These are phyloP conservation scores for Melanophora roralis DNA, from an alignment of 2,888 invertebrate species.

Conservation along the genomic window DNA sequence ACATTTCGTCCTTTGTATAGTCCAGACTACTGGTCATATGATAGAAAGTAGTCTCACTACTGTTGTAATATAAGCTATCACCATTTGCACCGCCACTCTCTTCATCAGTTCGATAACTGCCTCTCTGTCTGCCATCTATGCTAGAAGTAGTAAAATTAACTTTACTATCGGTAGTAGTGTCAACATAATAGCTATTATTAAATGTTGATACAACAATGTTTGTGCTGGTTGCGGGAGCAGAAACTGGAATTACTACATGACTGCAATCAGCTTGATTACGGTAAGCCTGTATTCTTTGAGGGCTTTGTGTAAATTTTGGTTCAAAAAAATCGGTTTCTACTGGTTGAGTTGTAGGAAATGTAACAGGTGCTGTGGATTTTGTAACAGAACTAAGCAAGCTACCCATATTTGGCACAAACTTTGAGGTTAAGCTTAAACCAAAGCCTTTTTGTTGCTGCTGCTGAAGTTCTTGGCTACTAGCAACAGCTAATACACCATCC, in stretches of 20 bases:
- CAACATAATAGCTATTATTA: neutral
- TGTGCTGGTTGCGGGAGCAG: neutral
- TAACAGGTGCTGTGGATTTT: constrained; percentile 28
- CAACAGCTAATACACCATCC: constrained; percentile 71
- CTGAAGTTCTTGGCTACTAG: constrained; percentile 53
- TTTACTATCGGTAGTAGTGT: neutral
- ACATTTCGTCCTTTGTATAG: constrained; percentile 36
- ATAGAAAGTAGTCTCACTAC: constrained; percentile 32
- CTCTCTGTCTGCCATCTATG: neutral
- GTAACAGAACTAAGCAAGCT: constrained; percentile 65
- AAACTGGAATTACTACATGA: neutral
- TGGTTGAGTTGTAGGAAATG: neutral
- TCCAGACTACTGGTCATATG: constrained; percentile 55
- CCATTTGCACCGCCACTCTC: neutral
- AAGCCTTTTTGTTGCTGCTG: constrained; percentile 67
- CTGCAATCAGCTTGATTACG: neutral
- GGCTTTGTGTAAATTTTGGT: neutral
- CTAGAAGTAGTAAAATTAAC: neutral
- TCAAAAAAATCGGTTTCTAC: neutral
- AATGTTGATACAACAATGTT: neutral
- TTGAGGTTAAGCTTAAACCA: constrained; percentile 72
- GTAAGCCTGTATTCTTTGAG: neutral
- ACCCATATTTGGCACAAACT: constrained; percentile 72
- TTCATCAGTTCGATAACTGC: neutral
- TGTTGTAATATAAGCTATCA: constrained; percentile 30